phyloP scores from a whole-genome alignment of 2,888 invertebrate species.

The Taphrorychus bicolor region DNA sequence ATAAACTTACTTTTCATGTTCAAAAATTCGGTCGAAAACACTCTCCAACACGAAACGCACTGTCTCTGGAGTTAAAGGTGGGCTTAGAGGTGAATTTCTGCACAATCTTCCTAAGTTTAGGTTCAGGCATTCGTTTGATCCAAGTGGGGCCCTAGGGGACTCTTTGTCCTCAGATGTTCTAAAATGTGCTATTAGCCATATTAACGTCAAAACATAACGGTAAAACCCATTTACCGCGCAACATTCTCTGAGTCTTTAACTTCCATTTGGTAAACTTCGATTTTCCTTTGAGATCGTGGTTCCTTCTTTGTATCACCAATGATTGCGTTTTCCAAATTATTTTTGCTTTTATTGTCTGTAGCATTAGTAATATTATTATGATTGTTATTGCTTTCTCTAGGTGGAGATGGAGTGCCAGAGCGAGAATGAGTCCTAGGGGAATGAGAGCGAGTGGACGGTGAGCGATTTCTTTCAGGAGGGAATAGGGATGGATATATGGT shows the following conservation, averaged over 20 bases:
- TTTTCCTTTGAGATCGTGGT: not conserved
- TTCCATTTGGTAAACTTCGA: not conserved
- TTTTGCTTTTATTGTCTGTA: not conserved
- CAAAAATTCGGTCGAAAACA: conserved; percentile 36
- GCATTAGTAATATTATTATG: no score
- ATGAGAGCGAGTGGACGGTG: not conserved
- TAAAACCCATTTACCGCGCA: no score
- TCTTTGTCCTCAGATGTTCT: not conserved
- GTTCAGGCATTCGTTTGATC: not conserved
- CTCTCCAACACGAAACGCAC: conserved; percentile 32
- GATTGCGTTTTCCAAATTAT: not conserved
- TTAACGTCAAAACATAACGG: no score
- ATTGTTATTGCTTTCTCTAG: not conserved
- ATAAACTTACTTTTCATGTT: conserved; percentile 24
- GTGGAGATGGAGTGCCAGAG: not conserved
- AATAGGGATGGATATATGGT: conserved; percentile 42
- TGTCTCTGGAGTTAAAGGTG: conserved; percentile 37
- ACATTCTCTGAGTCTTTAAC: no score
- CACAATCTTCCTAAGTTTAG: not conserved
- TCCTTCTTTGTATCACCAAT: not conserved
- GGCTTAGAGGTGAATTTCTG: not conserved
- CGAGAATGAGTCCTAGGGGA: not conserved
- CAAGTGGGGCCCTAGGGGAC: not conserved
- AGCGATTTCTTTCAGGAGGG: not conserved
- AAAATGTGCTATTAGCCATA: no score